Base-by-base conservation (phyloP, 1,140 invertebrate species). In the Zeugodacus cucurbitae region DNA sequence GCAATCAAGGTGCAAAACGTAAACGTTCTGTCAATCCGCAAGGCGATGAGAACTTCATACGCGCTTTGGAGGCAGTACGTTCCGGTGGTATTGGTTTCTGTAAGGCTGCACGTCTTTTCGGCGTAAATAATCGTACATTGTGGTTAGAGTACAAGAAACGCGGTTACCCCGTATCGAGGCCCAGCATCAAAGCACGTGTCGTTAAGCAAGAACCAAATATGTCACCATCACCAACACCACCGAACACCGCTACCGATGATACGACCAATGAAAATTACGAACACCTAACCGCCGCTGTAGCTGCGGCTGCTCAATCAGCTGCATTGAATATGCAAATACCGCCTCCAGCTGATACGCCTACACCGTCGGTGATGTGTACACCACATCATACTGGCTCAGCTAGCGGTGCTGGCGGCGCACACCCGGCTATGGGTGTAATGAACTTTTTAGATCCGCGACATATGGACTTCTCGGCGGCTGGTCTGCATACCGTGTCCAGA, bases 111-210 rank as follows among this genome's bases (percentile, higher is more conserved):
- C 94, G 96, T 59, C 95, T 97, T 93, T 97, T 96, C 91, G 96
- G 96, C 22, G 96, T 97, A 2, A 97, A 97, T 93, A 97, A 97
- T 93, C 94, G 97, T 57, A 97, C 97, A 0, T 93, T 97, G 1
- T 97, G 97, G 97, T 94, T 97, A 22, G 97, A 97, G 90, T 97
- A 97, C 91, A 97, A 97, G 90, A 97, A 97, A 92, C 94, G 96
- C 26, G 97, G 97, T 0, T 97, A 97, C 91, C 96, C 96, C 2
- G 96, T 96, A 89, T 96, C 95, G 89, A 93, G 96, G 87, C 95
- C 96, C 1, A 96, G 96, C 91, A 95, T 96, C 41, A 96, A 96
- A 90, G 96, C 95, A 87, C 93, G 96, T 74, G 94, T 95, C 14
- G 95, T 95, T 34, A 96, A 96, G 90, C 95, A 95, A 87, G 96